Evolutionary conservation across 2,113 vertebrate species (phyloP).

Genomic region (Trematomus loennbergii): DNA sequence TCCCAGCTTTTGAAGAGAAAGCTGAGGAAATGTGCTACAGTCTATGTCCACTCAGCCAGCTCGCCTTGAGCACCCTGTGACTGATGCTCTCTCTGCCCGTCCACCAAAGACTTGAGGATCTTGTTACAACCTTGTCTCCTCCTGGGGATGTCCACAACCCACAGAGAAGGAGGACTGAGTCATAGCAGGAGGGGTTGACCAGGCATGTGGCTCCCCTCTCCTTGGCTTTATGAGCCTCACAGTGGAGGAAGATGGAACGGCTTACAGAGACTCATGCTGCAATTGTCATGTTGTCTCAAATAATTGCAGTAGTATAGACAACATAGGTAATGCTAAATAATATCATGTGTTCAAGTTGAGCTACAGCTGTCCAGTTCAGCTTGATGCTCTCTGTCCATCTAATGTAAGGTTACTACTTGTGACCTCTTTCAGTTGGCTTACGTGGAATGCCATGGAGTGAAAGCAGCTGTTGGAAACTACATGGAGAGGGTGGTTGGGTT

Average conservation of each 20-base stretch:
- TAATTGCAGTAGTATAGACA: background rate
- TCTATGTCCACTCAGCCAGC: background rate
- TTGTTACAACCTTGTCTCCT: background rate
- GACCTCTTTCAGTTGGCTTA: slow-evolving; percentile 3
- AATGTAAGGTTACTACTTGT: slow-evolving; percentile 27
- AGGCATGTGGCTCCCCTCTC: background rate
- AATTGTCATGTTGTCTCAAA: no score
- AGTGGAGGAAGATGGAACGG: slow-evolving; percentile 4
- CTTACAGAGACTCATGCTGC: background rate
- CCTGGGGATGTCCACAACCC: background rate
- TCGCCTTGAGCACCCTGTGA: background rate
- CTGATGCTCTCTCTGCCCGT: background rate
- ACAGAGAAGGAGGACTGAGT: background rate
- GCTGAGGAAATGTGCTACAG: background rate
- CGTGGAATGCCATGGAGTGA: slow-evolving; percentile 23
- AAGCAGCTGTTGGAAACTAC: slow-evolving; percentile 42
- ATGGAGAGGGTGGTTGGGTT: background rate
- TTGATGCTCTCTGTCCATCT: background rate
- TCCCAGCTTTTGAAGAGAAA: no score
- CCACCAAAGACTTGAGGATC: background rate
- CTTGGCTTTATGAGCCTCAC: slow-evolving; percentile 1
- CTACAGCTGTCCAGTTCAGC: background rate
- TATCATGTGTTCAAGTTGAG: background rate
- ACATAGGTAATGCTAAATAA: background rate
- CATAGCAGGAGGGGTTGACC: background rate